A percentile compares a stretch with the other conserved stretches of the same genome.
Conservation (phyloP, 2,888 invertebrate genomes). For the Holacanthella duospinosa region DNA sequence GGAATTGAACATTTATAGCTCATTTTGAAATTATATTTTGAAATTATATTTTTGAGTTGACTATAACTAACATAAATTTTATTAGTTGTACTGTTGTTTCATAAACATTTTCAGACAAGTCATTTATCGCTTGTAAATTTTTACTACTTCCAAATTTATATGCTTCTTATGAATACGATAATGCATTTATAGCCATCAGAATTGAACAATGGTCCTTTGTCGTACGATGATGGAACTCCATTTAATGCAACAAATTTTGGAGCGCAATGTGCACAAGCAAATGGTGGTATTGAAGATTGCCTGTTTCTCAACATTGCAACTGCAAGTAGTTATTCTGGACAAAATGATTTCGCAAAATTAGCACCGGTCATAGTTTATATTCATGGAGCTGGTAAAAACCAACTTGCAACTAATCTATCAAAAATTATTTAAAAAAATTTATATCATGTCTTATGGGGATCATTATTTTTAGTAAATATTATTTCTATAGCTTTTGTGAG, state of each 20-base stretch:
- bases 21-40: not conserved
- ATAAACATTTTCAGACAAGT: too few relatives aligned
- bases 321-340: not conserved
- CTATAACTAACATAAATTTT: too few relatives aligned
- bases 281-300: not conserved
- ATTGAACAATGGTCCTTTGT: not conserved
- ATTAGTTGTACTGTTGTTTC: too few relatives aligned
- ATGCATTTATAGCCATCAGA: conserved; percentile 4
- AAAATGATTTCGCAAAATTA: not conserved
- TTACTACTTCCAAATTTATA: too few relatives aligned
- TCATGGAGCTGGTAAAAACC: conserved; percentile 1
- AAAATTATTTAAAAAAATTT: too few relatives aligned
- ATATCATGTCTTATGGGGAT: too few relatives aligned
- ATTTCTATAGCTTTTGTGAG: conserved; percentile 4
- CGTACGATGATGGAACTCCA: not conserved
- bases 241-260: not conserved
- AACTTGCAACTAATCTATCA: not conserved
- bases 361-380: conserved; percentile 4
- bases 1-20: too few relatives aligned
- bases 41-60: not conserved
- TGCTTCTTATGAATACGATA: too few relatives aligned
- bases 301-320: conserved; percentile 3
- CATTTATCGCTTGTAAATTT: too few relatives aligned
- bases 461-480: too few relatives aligned
- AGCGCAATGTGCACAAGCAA: not conserved